phyloP scores from a whole-genome alignment of 2,113 vertebrate genomes.

The Zosterops japonicus region DNA sequence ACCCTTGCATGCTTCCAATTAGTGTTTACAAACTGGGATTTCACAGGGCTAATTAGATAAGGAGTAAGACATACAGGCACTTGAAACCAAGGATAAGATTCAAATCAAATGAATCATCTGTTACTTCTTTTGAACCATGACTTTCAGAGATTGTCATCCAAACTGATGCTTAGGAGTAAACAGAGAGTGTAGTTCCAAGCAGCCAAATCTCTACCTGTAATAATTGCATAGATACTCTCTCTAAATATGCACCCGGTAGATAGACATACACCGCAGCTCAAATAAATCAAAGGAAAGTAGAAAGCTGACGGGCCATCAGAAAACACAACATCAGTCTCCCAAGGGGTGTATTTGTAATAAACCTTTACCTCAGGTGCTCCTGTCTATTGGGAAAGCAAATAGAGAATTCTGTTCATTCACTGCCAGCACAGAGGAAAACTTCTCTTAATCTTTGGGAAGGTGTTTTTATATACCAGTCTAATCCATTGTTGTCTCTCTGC shows the following conservation, averaged over 20 bases:
- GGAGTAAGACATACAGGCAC: background rate
- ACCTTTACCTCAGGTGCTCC: background rate
- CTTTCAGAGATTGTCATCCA: background rate
- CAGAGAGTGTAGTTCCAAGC: background rate
- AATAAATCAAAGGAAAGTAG: background rate
- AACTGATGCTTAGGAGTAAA: background rate
- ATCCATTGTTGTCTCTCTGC: background rate
- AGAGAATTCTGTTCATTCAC: background rate
- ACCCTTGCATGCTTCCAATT: background rate
- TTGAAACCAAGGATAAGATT: constrained; percentile 13
- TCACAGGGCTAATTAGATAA: constrained; percentile 11
- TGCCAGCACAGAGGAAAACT: background rate
- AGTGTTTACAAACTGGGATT: background rate
- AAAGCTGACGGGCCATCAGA: background rate
- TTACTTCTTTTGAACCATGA: background rate
- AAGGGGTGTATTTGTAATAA: background rate
- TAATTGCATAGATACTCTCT: background rate
- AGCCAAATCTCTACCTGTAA: background rate
- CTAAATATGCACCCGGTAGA: constrained; percentile 15
- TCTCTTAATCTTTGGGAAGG: background rate
- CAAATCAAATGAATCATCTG: background rate
- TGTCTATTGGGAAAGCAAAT: background rate
- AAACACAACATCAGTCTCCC: background rate
- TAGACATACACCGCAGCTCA: constrained; percentile 6
- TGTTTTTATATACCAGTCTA: background rate